Conservation (phyloP, 2,113 vertebrate genomes). For the Sapayoa aenigma region DNA sequence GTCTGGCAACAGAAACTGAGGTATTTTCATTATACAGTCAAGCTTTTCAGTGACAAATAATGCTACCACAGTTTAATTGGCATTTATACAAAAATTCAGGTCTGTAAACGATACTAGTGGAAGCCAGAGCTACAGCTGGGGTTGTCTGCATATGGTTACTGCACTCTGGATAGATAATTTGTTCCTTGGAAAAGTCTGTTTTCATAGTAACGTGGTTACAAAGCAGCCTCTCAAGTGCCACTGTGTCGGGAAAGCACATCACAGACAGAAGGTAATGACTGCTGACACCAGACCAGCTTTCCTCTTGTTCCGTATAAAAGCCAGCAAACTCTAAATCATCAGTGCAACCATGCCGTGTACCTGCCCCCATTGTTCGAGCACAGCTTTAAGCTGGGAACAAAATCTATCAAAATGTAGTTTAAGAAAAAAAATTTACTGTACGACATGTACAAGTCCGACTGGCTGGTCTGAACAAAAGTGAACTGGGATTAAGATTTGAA, state of each 20-base stretch:
- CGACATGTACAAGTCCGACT: not conserved
- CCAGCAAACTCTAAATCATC: conserved; percentile 54
- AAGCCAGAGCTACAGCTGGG: conserved; percentile 42
- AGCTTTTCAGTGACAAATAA: conserved; percentile 19
- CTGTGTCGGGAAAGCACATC: conserved; percentile 45
- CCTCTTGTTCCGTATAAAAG: conserved; percentile 44
- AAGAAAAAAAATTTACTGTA: conserved; percentile 11
- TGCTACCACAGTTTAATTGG: not conserved
- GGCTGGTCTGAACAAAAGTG: not conserved
- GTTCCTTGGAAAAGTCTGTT: conserved; percentile 56
- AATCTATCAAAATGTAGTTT: conserved; percentile 29
- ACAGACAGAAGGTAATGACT: conserved; percentile 34
- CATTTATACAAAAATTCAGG: conserved; percentile 59
- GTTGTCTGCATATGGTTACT: conserved; percentile 36
- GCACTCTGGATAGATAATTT: conserved; percentile 12
- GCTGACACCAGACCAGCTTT: conserved; percentile 40
- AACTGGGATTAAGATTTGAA: not conserved
- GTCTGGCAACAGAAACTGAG: conserved; percentile 1
- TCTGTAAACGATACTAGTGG: conserved; percentile 44
- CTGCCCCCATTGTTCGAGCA: conserved; percentile 32
- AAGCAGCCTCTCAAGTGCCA: conserved; percentile 46
- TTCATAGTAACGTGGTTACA: conserved; percentile 35
- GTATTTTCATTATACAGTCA: not conserved
- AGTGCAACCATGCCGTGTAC: not conserved
- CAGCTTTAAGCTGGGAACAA: conserved; percentile 42